A percentile compares a stretch with the other conserved stretches of the same genome.
Conservation (phyloP, 2,113 vertebrate species). For the Erinaceus europaeus region DNA sequence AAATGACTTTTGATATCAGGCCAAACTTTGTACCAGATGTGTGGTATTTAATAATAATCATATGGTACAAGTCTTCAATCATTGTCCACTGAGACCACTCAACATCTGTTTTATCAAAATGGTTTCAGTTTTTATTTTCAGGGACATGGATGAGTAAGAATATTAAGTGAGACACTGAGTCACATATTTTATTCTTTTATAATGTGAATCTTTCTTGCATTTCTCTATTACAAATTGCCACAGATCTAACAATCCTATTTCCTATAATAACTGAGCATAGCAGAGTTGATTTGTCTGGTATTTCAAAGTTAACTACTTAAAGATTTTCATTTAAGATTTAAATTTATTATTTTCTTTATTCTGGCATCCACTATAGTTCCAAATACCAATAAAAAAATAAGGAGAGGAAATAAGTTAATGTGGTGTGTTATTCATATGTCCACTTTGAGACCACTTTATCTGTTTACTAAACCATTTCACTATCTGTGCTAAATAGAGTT, state of each 20-base stretch:
- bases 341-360: not conserved
- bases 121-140: not conserved
- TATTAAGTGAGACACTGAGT: conserved; percentile 47
- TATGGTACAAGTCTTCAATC: conserved; percentile 27
- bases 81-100: conserved; percentile 30
- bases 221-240: not conserved
- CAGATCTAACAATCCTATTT: not conserved
- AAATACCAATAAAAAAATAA: not conserved
- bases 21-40: conserved; percentile 55
- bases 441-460: conserved; percentile 9
- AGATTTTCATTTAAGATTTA: not conserved
- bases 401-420: not conserved
- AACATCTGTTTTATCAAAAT: conserved; percentile 61
- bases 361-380: not conserved
- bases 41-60: conserved; percentile 66
- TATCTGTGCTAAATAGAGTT: not conserved
- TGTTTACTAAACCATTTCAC: not conserved
- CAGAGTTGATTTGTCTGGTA: not conserved
- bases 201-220: not conserved
- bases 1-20: conserved; percentile 57
- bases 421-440: not conserved
- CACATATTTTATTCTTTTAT: conserved; percentile 49
- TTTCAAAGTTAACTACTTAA: not conserved
- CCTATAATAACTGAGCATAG: not conserved
- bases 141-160: conserved; percentile 34